These are phyloP conservation scores for Loripinus fragilis DNA, from an alignment of 2,888 invertebrate species.

Conservation along the genomic window DNA sequence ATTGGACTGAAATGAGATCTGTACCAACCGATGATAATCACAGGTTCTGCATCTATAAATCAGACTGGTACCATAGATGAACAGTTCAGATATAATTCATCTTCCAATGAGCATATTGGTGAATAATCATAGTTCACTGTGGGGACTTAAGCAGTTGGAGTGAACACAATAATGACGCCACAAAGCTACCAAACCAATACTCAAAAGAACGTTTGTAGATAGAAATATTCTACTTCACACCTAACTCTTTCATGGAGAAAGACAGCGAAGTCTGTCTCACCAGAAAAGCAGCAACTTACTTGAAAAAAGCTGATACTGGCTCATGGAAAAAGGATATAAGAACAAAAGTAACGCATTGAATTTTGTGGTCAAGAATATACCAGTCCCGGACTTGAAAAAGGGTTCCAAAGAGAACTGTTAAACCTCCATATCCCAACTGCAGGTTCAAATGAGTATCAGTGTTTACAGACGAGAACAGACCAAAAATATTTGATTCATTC, in stretches of 20 bases:
- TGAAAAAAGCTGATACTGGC: slow-evolving; percentile 36
- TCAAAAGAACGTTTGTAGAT: not conserved
- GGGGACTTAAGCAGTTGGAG: not conserved
- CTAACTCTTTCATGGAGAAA: slow-evolving; percentile 22
- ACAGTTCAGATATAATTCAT: not conserved
- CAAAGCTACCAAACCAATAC: not conserved
- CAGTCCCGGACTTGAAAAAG: slow-evolving; percentile 25
- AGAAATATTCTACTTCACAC: slow-evolving; percentile 4
- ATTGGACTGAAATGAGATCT: not conserved
- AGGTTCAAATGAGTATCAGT: slow-evolving; percentile 30
- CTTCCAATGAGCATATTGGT: not conserved
- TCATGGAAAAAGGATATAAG: slow-evolving; percentile 49
- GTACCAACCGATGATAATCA: not conserved
- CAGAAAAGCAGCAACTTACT: slow-evolving; percentile 22
- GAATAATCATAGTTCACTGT: not conserved
- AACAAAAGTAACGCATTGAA: slow-evolving; percentile 34
- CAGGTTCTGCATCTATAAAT: not conserved
- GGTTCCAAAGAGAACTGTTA: slow-evolving; percentile 1
- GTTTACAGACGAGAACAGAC: slow-evolving; percentile 27
- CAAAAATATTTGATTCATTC: slow-evolving; percentile 30
- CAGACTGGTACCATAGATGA: not conserved
- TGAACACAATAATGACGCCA: slow-evolving; percentile 9
- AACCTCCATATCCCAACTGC: slow-evolving; percentile 27
- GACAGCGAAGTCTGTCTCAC: slow-evolving; percentile 23
- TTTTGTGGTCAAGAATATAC: slow-evolving; percentile 43